These are phyloP conservation scores for Callaeas wilsoni DNA, from an alignment of 2,113 vertebrate species.

Conservation along the genomic window DNA sequence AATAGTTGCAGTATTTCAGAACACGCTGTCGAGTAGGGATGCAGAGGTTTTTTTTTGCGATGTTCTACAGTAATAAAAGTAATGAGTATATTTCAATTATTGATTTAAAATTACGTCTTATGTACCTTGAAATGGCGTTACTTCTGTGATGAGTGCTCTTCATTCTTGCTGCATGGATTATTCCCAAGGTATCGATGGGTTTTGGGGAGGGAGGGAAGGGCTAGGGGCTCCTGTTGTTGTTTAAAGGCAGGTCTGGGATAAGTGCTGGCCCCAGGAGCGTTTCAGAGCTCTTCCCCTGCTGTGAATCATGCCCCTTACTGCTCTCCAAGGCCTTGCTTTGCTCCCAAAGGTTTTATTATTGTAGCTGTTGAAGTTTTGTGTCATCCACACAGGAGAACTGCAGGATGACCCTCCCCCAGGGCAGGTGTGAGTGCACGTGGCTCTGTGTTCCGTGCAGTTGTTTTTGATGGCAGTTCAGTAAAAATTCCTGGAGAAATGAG, in stretches of 20 bases:
- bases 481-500: accelerated
- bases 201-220: background rate
- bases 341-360: background rate
- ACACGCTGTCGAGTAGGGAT: background rate
- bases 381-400: background rate
- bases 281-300: background rate
- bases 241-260: background rate
- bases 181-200: background rate
- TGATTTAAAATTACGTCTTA: background rate
- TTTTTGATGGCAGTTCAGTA: background rate
- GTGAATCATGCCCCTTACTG: background rate
- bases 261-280: accelerated
- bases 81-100: background rate
- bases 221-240: background rate
- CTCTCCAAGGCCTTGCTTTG: background rate
- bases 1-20: background rate
- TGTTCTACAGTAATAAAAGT: background rate
- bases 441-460: background rate
- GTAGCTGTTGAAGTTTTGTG: background rate
- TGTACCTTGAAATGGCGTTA: background rate
- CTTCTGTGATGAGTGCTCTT: background rate
- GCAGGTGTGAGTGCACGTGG: background rate
- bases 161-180: background rate
- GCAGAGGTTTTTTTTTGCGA: background rate
- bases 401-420: background rate